A percentile compares a stretch with the other conserved stretches of the same genome.
Conservation (phyloP, 2,888 invertebrate species). For the Pammene fasciana region DNA sequence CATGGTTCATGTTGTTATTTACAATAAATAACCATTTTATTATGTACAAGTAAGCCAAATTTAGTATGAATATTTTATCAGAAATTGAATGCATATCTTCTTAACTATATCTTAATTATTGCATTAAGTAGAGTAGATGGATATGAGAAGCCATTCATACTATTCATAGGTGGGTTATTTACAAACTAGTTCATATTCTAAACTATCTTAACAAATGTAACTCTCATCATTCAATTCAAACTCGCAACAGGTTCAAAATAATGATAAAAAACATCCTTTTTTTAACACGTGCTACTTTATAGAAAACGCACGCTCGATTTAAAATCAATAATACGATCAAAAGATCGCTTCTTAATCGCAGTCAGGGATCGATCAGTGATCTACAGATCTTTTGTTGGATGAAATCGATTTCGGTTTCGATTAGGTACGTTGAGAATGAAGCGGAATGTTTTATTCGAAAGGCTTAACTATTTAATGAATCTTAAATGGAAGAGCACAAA, state of each 20-base stretch:
- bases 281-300: constrained; percentile 54
- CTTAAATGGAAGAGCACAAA: constrained; percentile 4
- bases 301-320: constrained; percentile 69
- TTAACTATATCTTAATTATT: too few relatives aligned
- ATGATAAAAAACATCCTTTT: constrained; percentile 38
- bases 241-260: constrained; percentile 45
- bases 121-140: too few relatives aligned
- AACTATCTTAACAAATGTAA: constrained; percentile 9
- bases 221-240: constrained; percentile 42
- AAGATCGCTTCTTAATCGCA: constrained; percentile 74
- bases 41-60: too few relatives aligned
- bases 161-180: background rate
- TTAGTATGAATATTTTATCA: too few relatives aligned
- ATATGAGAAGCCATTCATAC: background rate
- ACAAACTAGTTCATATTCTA: background rate
- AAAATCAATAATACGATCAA: constrained; percentile 78
- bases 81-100: too few relatives aligned
- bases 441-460: constrained; percentile 45
- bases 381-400: constrained; percentile 74
- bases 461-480: background rate
- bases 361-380: constrained; percentile 78
- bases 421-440: constrained; percentile 65
- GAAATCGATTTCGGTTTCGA: constrained; percentile 75
- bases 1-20: too few relatives aligned
- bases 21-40: too few relatives aligned